Evolutionary conservation across 2,888 invertebrate genomes (phyloP).

Genomic region (Helicoverpa assulta): DNA sequence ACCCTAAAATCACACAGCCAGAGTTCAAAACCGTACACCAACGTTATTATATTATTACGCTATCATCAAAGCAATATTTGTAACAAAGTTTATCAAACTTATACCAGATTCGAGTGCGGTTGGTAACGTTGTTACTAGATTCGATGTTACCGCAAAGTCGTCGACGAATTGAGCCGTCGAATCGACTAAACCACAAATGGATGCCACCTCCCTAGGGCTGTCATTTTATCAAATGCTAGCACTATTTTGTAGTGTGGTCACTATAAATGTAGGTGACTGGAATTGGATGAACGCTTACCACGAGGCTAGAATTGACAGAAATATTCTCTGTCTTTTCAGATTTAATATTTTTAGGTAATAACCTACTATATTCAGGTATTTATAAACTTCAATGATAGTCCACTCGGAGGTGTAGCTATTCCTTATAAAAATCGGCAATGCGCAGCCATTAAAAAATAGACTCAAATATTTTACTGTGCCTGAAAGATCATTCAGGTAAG

Average conservation of each 20-base stretch:
- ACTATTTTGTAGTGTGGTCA: slow-evolving; percentile 33
- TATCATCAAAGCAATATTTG: slow-evolving; percentile 1
- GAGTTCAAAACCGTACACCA: not conserved
- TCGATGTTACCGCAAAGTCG: slow-evolving; percentile 49
- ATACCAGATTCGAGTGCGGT: slow-evolving; percentile 28
- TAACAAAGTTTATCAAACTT: slow-evolving; percentile 9
- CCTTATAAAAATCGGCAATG: no score
- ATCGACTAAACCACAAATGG: slow-evolving; percentile 53
- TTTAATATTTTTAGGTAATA: not conserved
- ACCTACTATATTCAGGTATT: not conserved
- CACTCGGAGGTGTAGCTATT: no score
- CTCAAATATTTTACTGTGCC: no score
- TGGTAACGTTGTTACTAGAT: slow-evolving; percentile 46
- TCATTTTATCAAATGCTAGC: slow-evolving; percentile 46
- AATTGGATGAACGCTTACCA: slow-evolving; percentile 16
- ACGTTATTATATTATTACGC: not conserved
- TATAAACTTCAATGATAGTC: not conserved
- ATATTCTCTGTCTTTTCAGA: not conserved
- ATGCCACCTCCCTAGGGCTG: slow-evolving; percentile 42
- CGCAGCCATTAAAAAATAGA: no score
- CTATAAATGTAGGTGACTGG: slow-evolving; percentile 17
- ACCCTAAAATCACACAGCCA: not conserved
- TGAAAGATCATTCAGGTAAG: no score
- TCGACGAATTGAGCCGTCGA: slow-evolving; percentile 43
- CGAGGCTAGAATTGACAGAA: not conserved